Conservation (phyloP, 2,888 invertebrate species). For the Ochropacha duplaris region DNA sequence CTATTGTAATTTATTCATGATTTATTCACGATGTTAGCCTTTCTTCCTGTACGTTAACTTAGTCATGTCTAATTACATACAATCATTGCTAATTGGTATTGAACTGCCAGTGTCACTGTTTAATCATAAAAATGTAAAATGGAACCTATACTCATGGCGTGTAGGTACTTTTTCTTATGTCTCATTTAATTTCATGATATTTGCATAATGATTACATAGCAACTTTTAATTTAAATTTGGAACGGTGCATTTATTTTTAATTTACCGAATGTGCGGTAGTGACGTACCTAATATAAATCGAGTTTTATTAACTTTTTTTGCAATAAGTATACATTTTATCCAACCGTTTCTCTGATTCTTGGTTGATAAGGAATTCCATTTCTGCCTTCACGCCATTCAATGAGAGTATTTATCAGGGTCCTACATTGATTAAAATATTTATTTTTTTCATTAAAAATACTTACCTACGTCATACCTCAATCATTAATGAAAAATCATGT, state of each 20-base stretch:
- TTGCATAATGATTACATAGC: neutral
- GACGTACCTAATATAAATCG: too few relatives aligned
- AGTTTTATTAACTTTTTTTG: too few relatives aligned
- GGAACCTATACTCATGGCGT: neutral
- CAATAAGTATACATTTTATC: too few relatives aligned
- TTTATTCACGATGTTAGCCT: neutral
- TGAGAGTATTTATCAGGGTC: too few relatives aligned
- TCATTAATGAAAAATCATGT: too few relatives aligned
- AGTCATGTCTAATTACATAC: neutral
- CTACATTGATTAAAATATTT: too few relatives aligned
- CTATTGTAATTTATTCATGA: neutral
- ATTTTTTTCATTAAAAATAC: too few relatives aligned
- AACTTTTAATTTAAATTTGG: neutral
- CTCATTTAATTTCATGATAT: neutral
- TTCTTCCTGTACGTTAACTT: neutral
- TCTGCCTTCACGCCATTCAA: too few relatives aligned
- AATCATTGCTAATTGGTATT: neutral
- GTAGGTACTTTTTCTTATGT: neutral
- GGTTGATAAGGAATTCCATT: too few relatives aligned
- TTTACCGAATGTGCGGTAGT: neutral
- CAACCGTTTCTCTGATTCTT: too few relatives aligned
- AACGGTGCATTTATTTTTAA: neutral
- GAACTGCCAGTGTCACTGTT: neutral
- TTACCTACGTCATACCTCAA: too few relatives aligned
- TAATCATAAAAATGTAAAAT: neutral